Base-by-base conservation (phyloP, 2,888 invertebrate genomes). In the Cerceris rybyensis region DNA sequence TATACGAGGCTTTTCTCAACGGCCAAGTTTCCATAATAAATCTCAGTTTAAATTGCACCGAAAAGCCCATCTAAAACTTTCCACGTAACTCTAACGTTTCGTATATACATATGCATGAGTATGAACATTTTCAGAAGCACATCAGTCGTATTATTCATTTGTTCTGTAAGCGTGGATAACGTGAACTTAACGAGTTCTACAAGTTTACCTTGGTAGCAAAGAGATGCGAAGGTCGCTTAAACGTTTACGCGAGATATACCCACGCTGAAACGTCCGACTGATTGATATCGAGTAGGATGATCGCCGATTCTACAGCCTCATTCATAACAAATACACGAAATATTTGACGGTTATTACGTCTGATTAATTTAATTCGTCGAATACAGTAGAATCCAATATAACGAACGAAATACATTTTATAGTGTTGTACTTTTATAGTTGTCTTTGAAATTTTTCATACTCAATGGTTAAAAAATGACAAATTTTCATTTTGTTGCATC, bases 131-230 rank as follows among this genome's bases (percentile, higher is more conserved):
- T 11, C 17, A 17, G 17, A 55, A 8, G 55, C 13, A 17, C 55
- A 55, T 59, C 42, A 42, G 13, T 14, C 13, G 52, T 52, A 50
- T 52, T 42, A 65, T 43, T 54, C 42, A 42, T 65, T 65, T 54
- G 16, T 17, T 54, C 43, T 16, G 39, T 54, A 54, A 42, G 6
- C 16, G 54, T 28, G 2, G 6, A 39, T 66, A 43, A 61, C 54
- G 54, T 28, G 39, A 61, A 52, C 52, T 61, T 66, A 66, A 67
- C 58, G 65, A 42, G 49, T 59, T 17, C 50, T 64, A 16, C n/a
- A 70, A 28, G 57, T 70, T 76, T 60, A 65, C 59, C 65, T 77
- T 65, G 65, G 46, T 13, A 46, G 14, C 43, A 42, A 55, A 61
- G 55, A 60, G 52, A 58, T 9, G 42, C 58, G 66, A 70, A 70